Base-by-base conservation (phyloP, 2,797 vertebrate species). In the Artibeus jamaicensis region DNA sequence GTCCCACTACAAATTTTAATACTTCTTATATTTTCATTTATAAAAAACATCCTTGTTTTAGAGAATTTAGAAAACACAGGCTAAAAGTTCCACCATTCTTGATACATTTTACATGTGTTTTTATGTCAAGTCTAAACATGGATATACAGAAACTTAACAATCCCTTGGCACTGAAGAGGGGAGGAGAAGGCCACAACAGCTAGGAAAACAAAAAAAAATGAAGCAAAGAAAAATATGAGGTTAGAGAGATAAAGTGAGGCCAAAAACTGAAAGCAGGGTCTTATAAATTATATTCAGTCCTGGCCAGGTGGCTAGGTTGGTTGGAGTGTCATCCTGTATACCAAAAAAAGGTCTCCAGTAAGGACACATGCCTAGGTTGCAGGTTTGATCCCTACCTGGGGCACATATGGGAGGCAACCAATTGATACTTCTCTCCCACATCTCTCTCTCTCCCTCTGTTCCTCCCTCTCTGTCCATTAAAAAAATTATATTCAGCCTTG, bases 111-210 rank as follows among this genome's bases (percentile, higher is more conserved):
- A 94, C 29, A 71, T n/a, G 9, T 59, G 50, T 32, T 82, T 82
- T 93, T 90, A 86, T 57, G 50, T 85, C 26, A 86, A 68, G 16
- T 93, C 57, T 74, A 81, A 93, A 86, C 76, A 10, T 76, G n/a
- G 48, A 82, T 70, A 21, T 22, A 48, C n/a, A 74, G 53, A 53
- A 88, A 89, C 22, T 82, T 76, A 83, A 86, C 1, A n/a, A 15
- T 86, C 26, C 86, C 29, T 44, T 94, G 70, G 44, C 7, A 76
- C 0, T 77, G 32, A 87, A 94, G 26, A 57, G 32, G 32, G 39
- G 57, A 42, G 59, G 89, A 48, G 29, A 59, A 70, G 26, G 16
- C 16, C 9, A 55, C 10, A 16, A 4, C 24, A 48, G 26, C 37
- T 53, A 91, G 44, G 24, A 55, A 57, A 57, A 39, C 48, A 62